These are phyloP conservation scores for Cydia pomonella DNA, from an alignment of 1,140 invertebrate genomes.

Conservation along the genomic window DNA sequence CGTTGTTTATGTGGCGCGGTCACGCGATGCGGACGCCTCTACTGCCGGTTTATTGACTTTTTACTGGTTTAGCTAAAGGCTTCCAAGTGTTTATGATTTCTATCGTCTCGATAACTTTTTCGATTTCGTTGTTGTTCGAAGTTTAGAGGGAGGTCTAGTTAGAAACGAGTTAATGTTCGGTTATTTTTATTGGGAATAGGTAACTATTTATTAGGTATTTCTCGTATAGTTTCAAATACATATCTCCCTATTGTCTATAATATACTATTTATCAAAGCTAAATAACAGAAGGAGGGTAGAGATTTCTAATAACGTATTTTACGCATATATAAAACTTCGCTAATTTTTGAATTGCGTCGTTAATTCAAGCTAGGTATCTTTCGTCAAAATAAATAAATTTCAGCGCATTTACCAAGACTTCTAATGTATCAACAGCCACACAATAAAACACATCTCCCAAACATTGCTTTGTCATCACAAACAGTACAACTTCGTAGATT, in stretches of 20 bases:
- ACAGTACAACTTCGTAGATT: background rate
- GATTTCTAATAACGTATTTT: too few species aligned
- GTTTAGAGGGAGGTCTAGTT: background rate
- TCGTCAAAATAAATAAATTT: background rate
- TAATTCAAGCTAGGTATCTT: too few species aligned
- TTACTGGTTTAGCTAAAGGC: constrained; percentile 8
- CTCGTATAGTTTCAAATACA: background rate
- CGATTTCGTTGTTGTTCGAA: constrained; percentile 1
- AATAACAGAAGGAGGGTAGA: too few species aligned
- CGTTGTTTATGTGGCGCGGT: constrained; percentile 8
- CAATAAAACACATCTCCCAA: background rate
- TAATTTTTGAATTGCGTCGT: too few species aligned
- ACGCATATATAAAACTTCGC: too few species aligned
- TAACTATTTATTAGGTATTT: background rate
- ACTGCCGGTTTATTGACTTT: constrained; percentile 28
- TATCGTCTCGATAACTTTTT: background rate
- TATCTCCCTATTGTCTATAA: too few species aligned
- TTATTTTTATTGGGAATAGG: background rate
- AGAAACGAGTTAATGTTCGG: background rate
- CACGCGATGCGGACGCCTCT: constrained; percentile 29
- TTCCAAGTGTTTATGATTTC: constrained; percentile 28
- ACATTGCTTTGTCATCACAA: constrained; percentile 7
- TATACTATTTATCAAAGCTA: too few species aligned
- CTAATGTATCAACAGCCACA: background rate
- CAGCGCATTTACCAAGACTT: background rate